Evolutionary conservation across 2,797 vertebrate species (phyloP).

Genomic region (Aeoliscus strigatus): DNA sequence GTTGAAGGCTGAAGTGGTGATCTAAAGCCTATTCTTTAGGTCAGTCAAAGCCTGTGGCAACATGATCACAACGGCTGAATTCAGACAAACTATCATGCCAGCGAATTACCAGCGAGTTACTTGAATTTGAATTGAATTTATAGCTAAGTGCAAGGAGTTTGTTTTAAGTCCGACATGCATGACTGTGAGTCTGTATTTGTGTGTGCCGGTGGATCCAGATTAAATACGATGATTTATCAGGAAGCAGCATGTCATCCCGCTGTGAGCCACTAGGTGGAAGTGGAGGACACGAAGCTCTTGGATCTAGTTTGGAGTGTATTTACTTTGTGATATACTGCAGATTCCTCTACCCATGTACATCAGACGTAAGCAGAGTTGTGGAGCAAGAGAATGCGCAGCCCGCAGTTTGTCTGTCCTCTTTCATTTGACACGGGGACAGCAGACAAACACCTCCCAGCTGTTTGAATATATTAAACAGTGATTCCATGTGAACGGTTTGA

Average conservation of each 20-base stretch:
- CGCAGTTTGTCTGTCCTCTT: slow-evolving; percentile 60
- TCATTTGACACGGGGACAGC: slow-evolving; percentile 59
- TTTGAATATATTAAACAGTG: slow-evolving; percentile 59
- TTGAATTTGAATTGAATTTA: too few species aligned
- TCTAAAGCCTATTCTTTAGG: too few species aligned
- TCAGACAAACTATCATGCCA: too few species aligned
- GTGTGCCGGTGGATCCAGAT: not conserved
- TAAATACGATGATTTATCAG: not conserved
- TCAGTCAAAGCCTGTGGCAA: too few species aligned
- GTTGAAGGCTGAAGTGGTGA: too few species aligned
- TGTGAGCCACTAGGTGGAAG: slow-evolving; percentile 56
- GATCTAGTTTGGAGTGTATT: slow-evolving; percentile 40
- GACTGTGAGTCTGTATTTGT: too few species aligned
- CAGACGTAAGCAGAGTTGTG: slow-evolving; percentile 29
- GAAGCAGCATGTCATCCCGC: slow-evolving; percentile 9
- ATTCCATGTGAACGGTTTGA: slow-evolving; percentile 54
- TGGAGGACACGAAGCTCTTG: slow-evolving; percentile 42
- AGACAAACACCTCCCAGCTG: slow-evolving; percentile 62
- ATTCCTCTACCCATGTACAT: slow-evolving; percentile 37
- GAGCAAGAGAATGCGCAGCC: slow-evolving; percentile 44
- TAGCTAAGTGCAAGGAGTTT: too few species aligned
- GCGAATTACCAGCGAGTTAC: too few species aligned
- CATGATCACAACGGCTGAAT: too few species aligned
- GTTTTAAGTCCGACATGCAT: not conserved
- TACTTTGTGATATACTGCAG: slow-evolving; percentile 32